phyloP scores from a whole-genome alignment of 2,113 vertebrate species.

The Arizona elegans region DNA sequence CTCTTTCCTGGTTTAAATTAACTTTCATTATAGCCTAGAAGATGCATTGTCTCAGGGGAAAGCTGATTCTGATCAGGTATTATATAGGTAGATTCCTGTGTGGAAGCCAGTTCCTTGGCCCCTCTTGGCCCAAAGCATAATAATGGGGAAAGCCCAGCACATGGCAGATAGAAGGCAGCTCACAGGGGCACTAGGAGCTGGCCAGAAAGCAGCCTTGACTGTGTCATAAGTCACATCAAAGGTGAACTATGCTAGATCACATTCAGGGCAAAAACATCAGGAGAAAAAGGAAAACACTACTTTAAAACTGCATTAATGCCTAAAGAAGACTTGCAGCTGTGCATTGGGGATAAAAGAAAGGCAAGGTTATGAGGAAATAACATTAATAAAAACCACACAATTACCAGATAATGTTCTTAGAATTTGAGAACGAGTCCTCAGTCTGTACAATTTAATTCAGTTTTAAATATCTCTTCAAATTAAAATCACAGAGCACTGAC shows the following conservation, averaged over 20 bases:
- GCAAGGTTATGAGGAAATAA: not conserved
- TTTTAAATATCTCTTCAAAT: not conserved
- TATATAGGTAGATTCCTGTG: not conserved
- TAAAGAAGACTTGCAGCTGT: not conserved
- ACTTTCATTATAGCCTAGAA: not conserved
- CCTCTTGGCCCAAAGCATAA: not conserved
- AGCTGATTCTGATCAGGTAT: not conserved
- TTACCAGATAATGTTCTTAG: not conserved
- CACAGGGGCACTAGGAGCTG: not conserved
- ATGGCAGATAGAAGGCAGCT: not conserved
- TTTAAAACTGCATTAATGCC: not conserved
- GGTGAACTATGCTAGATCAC: not conserved
- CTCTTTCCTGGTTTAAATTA: not conserved
- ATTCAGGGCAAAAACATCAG: not conserved
- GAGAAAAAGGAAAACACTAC: not conserved
- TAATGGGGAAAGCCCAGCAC: not conserved
- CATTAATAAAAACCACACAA: not conserved
- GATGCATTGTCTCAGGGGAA: not conserved
- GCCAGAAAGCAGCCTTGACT: not conserved
- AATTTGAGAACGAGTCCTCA: not conserved
- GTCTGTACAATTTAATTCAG: not conserved
- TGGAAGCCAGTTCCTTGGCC: not conserved
- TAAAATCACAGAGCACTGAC: not conserved
- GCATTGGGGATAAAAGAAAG: not conserved
- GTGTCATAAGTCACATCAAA: not conserved